phyloP scores from a whole-genome alignment of 2,113 vertebrate genomes.

The Pelusios castaneus region DNA sequence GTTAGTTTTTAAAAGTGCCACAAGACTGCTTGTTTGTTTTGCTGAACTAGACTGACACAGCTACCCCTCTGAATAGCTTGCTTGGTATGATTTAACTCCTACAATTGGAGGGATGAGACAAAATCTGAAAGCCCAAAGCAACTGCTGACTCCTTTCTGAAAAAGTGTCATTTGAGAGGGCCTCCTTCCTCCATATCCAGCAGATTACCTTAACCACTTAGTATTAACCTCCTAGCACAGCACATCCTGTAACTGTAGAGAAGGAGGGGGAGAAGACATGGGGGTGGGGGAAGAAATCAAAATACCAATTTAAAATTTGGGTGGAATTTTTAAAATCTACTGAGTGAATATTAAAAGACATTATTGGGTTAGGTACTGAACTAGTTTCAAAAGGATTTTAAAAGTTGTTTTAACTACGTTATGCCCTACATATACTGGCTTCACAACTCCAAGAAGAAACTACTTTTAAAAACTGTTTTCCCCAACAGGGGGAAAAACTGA shows the following conservation, averaged over 20 bases:
- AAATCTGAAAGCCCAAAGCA: not conserved
- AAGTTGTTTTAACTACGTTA: not conserved
- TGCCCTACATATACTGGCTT: rapidly evolving
- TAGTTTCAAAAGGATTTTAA: not conserved
- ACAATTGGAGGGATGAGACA: not conserved
- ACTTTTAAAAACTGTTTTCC: not conserved
- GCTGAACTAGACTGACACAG: no score
- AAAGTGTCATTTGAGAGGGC: not conserved
- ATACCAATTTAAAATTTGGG: not conserved
- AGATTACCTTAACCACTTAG: not conserved
- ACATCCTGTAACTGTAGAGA: not conserved
- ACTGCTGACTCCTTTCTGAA: rapidly evolving
- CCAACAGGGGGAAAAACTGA: not conserved
- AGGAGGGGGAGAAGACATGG: not conserved
- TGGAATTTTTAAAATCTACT: not conserved
- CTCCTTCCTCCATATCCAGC: not conserved
- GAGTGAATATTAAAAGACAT: not conserved
- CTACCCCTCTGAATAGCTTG: not conserved
- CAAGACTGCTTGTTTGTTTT: no score
- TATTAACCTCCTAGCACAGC: not conserved
- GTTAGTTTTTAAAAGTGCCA: no score
- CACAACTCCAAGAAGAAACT: not conserved
- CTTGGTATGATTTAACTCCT: not conserved
- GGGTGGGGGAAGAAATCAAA: not conserved
- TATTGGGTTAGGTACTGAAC: not conserved